Evolutionary conservation across 1,140 invertebrate genomes (phyloP).

Genomic region (Ips typographus): DNA sequence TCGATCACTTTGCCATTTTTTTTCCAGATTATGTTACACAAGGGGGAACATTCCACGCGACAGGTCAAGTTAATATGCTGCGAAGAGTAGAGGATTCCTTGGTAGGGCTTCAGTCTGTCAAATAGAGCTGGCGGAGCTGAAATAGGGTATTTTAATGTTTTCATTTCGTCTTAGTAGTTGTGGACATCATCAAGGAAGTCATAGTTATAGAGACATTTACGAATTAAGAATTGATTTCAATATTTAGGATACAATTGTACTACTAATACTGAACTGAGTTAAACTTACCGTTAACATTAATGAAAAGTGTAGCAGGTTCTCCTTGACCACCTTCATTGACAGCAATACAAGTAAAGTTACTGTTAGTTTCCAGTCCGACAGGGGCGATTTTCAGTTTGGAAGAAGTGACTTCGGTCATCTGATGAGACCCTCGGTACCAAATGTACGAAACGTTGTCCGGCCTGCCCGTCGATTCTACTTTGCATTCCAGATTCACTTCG

Average conservation of each 20-base stretch:
- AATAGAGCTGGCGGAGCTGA: slow-evolving; percentile 85
- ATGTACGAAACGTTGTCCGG: slow-evolving; percentile 73
- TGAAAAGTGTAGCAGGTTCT: slow-evolving; percentile 65
- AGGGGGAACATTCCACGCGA: slow-evolving; percentile 83
- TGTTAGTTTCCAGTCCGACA: slow-evolving; percentile 76
- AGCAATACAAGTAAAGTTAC: slow-evolving; percentile 85
- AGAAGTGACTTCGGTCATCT: slow-evolving; percentile 70
- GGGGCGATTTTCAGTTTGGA: slow-evolving; percentile 76
- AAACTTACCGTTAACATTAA: slow-evolving; percentile 74
- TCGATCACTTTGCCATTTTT: slow-evolving; percentile 71
- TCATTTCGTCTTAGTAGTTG: too few species aligned
- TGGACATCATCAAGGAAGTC: not conserved
- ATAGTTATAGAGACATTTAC: too few species aligned
- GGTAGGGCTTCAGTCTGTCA: slow-evolving; percentile 74
- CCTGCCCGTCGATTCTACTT: slow-evolving; percentile 76
- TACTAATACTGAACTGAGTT: slow-evolving; percentile 21
- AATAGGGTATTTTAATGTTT: not conserved
- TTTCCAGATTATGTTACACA: slow-evolving; percentile 81
- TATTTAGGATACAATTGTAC: too few species aligned
- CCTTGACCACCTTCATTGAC: slow-evolving; percentile 81
- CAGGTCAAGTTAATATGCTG: slow-evolving; percentile 79
- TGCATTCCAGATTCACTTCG: slow-evolving; percentile 75
- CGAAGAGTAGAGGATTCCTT: slow-evolving; percentile 72
- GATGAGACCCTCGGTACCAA: slow-evolving; percentile 75
- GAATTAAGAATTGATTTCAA: too few species aligned